phyloP scores from a whole-genome alignment of 2,113 vertebrate genomes.

The Leptosomus discolor region DNA sequence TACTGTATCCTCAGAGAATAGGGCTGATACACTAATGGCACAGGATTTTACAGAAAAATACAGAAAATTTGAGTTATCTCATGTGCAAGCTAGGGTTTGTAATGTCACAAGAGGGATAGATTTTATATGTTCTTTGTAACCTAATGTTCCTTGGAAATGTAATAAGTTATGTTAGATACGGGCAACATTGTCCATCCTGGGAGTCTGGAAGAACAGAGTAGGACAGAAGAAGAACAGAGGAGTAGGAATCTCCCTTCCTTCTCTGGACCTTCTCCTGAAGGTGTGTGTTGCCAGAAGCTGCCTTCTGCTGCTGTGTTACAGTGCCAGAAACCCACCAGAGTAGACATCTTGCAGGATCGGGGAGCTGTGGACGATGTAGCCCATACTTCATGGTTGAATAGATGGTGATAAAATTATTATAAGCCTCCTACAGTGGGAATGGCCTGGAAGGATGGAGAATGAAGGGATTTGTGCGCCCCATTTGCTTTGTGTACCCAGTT shows the following conservation, averaged over 20 bases:
- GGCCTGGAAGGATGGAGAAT: not conserved
- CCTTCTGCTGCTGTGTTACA: not conserved
- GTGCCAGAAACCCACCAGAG: not conserved
- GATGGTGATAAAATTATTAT: not conserved
- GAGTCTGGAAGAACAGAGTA: not conserved
- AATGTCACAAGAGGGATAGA: not conserved
- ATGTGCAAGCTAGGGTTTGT: not conserved
- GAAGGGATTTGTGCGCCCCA: not conserved
- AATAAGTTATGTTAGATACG: not conserved
- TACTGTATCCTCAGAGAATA: not conserved
- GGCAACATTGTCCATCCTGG: not conserved
- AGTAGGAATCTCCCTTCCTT: not conserved
- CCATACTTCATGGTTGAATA: not conserved
- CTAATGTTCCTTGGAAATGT: not conserved
- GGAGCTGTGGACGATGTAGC: not conserved
- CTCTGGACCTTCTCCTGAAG: not conserved
- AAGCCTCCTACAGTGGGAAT: not conserved
- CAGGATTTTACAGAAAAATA: not conserved
- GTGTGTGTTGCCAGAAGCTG: not conserved
- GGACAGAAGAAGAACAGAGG: not conserved
- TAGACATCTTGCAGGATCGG: too few relatives aligned
- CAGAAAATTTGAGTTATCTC: not conserved
- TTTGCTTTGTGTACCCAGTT: not conserved
- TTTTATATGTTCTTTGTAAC: not conserved
- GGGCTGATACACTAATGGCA: not conserved